Percentiles rank a stretch among this genome's conserved stretches.
These are phyloP conservation scores for Rhadina sibilatrix DNA, from an alignment of 2,113 vertebrate genomes.

Conservation along the genomic window DNA sequence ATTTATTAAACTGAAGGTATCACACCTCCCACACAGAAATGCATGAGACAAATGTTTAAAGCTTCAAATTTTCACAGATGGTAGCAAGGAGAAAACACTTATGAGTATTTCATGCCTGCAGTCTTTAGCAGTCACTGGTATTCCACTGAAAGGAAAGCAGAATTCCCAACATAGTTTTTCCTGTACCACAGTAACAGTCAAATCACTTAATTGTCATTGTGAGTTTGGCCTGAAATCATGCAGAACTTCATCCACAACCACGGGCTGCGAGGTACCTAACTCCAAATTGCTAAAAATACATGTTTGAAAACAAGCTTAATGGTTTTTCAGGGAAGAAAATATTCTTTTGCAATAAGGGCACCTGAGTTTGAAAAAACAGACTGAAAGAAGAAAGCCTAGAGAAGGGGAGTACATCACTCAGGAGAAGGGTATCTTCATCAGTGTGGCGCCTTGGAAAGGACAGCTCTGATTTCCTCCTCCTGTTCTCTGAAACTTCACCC, in stretches of 20 bases:
- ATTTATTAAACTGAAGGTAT: slow-evolving; percentile 61
- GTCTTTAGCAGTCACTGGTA: not conserved
- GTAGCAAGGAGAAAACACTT: slow-evolving; percentile 25
- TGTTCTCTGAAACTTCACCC: not conserved
- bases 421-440: not conserved
- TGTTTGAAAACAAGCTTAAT: not conserved
- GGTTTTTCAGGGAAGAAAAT: not conserved
- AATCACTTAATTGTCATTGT: not conserved
- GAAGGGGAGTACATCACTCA: not conserved
- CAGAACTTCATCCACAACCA: not conserved
- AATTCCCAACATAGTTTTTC: not conserved
- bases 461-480: not conserved
- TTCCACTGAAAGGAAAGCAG: not conserved
- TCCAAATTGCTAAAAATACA: not conserved
- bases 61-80: slow-evolving; percentile 41
- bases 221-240: not conserved
- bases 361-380: not conserved
- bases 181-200: not conserved
- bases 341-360: not conserved
- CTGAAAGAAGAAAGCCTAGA: not conserved
- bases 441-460: not conserved
- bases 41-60: slow-evolving; percentile 53
- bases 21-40: slow-evolving; percentile 58
- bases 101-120: not conserved
- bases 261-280: fast-evolving